Percentiles rank a stretch among this genome's conserved stretches.
phyloP scores from a whole-genome alignment of 1,140 invertebrate genomes.

The Brachionus sp. region DNA sequence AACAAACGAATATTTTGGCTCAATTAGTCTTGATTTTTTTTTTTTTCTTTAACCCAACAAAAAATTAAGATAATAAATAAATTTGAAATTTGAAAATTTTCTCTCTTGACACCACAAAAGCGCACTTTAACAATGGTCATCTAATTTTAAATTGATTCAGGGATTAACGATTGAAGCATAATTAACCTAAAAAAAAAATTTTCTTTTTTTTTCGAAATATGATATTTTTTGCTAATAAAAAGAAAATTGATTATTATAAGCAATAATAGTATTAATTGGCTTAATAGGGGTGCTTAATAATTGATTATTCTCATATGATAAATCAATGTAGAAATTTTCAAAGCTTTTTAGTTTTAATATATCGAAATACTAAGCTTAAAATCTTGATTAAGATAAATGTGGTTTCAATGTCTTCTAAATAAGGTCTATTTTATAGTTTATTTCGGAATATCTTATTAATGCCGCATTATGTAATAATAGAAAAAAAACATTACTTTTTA shows the following conservation, averaged over 20 bases:
- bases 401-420: neutral
- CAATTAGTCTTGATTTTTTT: neutral
- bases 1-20: neutral
- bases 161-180: neutral
- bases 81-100: too few species aligned
- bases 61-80: too few species aligned
- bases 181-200: neutral
- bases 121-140: neutral
- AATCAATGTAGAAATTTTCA: neutral
- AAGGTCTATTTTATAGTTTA: neutral
- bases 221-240: neutral
- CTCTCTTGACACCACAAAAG: too few species aligned
- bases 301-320: neutral
- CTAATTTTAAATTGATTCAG: neutral
- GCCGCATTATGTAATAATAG: neutral
- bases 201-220: neutral
- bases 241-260: neutral
- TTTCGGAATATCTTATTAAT: neutral
- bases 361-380: neutral
- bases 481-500: conserved; percentile 11
- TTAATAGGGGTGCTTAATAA: neutral
- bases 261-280: neutral
- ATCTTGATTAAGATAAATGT: conserved; percentile 7
- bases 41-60: neutral
- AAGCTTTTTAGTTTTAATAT: neutral